Conservation (phyloP, 1,140 invertebrate genomes). For the Acromyrmex heyeri region DNA sequence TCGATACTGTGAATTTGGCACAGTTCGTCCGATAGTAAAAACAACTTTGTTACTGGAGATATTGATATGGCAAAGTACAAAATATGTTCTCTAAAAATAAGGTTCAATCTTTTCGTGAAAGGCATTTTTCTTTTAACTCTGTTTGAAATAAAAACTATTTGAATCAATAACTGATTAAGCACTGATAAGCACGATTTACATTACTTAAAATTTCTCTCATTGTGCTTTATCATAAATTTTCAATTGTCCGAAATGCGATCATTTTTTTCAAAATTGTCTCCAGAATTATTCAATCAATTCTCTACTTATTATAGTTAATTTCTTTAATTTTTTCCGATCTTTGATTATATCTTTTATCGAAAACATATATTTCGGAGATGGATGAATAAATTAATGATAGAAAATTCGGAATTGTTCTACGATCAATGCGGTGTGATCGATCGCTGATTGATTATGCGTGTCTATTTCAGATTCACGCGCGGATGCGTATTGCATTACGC, state of each 20-base stretch:
- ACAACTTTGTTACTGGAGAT: constrained; percentile 3
- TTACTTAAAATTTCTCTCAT: background rate
- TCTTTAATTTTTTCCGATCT: background rate
- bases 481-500: constrained; percentile 51
- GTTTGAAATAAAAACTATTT: background rate
- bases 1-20: background rate
- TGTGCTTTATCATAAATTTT: background rate
- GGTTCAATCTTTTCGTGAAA: background rate
- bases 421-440: constrained; percentile 22
- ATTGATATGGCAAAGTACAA: background rate
- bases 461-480: constrained; percentile 56
- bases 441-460: constrained; percentile 53
- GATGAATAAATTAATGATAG: no score
- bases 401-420: background rate
- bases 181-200: no score
- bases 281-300: background rate
- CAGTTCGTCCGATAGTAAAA: background rate
- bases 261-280: background rate
- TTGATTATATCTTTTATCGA: background rate
- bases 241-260: background rate
- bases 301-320: no score
- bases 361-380: background rate
- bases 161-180: background rate
- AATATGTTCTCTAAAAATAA: background rate
- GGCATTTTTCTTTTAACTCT: background rate